These are phyloP conservation scores for Gavia stellata DNA, from an alignment of 2,113 vertebrate genomes.

Conservation along the genomic window DNA sequence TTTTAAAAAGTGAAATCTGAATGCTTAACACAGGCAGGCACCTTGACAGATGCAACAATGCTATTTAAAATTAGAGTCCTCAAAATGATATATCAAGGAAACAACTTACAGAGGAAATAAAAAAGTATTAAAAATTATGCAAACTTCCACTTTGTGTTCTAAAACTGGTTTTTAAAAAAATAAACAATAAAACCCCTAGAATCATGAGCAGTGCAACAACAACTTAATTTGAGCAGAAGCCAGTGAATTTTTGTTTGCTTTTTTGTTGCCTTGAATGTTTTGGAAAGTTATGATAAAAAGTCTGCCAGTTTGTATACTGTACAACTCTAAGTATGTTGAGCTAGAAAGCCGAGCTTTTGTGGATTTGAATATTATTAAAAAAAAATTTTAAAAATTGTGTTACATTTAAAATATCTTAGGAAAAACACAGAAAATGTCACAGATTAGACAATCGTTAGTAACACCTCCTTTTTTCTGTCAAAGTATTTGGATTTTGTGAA, in stretches of 20 bases:
- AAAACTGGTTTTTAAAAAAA: not conserved
- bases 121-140: accelerated
- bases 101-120: not conserved
- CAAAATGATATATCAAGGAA: not conserved
- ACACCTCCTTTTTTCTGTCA: not conserved
- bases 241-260: not conserved
- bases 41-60: not conserved
- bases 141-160: not conserved
- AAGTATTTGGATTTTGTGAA: not conserved
- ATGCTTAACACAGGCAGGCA: not conserved
- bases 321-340: not conserved
- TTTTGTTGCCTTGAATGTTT: not conserved
- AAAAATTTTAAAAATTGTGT: not conserved
- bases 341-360: not conserved
- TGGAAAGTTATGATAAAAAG: not conserved
- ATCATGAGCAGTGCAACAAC: not conserved
- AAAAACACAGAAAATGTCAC: not conserved
- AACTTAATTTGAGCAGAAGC: not conserved
- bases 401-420: not conserved
- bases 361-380: not conserved
- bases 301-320: not conserved
- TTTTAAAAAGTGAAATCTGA: not conserved
- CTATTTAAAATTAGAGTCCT: not conserved
- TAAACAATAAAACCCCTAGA: not conserved
- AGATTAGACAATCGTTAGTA: not conserved